Percentiles rank a stretch among this genome's conserved stretches.
Conservation (phyloP, 2,888 invertebrate genomes). For the Dolomedes plantarius region DNA sequence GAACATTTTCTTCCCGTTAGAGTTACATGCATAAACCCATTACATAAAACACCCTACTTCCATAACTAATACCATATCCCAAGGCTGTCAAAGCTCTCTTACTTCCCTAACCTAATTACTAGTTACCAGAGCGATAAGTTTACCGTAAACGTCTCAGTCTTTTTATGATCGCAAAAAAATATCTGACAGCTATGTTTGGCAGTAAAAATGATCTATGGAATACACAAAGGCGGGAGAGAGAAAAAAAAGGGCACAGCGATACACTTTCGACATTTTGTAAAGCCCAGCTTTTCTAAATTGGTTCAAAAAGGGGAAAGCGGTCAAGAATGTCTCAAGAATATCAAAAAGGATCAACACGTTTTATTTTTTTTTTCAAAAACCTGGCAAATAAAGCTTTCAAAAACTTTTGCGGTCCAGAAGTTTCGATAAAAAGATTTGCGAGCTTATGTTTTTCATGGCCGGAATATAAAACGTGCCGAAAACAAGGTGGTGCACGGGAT, state of each 20-base stretch:
- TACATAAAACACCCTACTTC: too few species aligned
- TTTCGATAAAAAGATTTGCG: not conserved
- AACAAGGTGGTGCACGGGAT: not conserved
- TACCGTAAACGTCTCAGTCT: too few species aligned
- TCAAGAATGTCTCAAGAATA: conserved; percentile 3
- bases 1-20: too few species aligned
- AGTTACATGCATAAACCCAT: too few species aligned
- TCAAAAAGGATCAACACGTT: not conserved
- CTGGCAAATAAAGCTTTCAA: not conserved
- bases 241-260: too few species aligned
- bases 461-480: not conserved
- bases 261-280: not conserved
- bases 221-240: not conserved
- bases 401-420: not conserved
- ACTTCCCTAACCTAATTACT: too few species aligned
- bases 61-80: too few species aligned
- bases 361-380: not conserved
- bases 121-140: too few species aligned
- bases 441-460: not conserved
- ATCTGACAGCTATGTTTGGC: too few species aligned
- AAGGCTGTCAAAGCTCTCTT: too few species aligned
- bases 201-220: not conserved
- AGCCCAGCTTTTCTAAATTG: not conserved
- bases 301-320: not conserved
- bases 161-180: too few species aligned